Percentiles rank a stretch among this genome's conserved stretches.
Conservation (phyloP, 2,113 vertebrate species). For the Oreochromis niloticus region DNA sequence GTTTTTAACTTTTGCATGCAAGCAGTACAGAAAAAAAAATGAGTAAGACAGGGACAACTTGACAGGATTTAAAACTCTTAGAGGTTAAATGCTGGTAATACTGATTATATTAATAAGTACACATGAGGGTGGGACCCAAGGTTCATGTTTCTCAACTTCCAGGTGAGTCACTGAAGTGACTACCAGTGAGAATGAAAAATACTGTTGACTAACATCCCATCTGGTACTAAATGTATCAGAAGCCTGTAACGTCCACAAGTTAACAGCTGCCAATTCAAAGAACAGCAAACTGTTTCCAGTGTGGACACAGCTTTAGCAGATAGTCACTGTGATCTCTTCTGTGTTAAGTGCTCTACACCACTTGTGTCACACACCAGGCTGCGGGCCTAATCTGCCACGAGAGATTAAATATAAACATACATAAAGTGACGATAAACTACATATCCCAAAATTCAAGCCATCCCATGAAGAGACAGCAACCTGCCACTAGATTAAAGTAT, state of each 20-base stretch:
- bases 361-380: neutral
- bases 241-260: neutral
- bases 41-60: neutral
- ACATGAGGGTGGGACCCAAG: neutral
- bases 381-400: neutral
- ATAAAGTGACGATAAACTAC: neutral
- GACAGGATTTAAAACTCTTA: neutral
- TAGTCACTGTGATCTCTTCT: neutral
- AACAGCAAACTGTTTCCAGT: neutral
- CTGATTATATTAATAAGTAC: neutral
- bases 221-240: neutral
- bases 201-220: neutral
- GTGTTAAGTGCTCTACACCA: neutral
- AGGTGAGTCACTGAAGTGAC: neutral
- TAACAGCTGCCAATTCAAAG: neutral
- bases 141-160: neutral
- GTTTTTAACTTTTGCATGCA: neutral
- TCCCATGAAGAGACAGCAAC: neutral
- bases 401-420: neutral
- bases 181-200: neutral
- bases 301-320: neutral
- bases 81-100: neutral
- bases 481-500: neutral
- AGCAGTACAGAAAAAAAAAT: neutral
- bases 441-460: neutral